Percentiles rank a stretch among this genome's conserved stretches.
Evolutionary conservation across 2,113 vertebrate species (phyloP).

Genomic region (Canis aureus): DNA sequence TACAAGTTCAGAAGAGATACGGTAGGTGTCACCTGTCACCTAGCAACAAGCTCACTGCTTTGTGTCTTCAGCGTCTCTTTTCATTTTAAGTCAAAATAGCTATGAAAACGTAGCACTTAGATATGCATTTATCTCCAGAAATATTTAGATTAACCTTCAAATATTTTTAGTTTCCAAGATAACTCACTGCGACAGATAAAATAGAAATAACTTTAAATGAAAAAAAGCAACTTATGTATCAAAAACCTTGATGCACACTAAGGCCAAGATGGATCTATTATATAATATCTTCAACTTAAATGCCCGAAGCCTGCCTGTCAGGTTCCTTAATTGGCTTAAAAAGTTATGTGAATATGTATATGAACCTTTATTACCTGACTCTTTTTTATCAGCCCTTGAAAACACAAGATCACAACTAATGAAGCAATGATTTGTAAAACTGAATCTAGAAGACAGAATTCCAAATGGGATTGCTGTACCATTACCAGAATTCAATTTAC

Average conservation of each 20-base stretch:
- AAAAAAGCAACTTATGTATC: neutral
- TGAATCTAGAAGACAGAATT: constrained; percentile 40
- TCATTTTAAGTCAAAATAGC: constrained; percentile 82
- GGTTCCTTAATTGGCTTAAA: neutral
- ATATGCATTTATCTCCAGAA: constrained; percentile 82
- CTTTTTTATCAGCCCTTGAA: neutral
- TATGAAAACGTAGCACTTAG: constrained; percentile 76
- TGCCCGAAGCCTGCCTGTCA: neutral
- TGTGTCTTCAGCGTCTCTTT: constrained; percentile 74
- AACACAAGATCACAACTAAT: constrained; percentile 49
- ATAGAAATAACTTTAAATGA: constrained; percentile 64
- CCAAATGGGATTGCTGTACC: neutral
- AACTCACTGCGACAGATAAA: constrained; percentile 46
- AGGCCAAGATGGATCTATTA: neutral
- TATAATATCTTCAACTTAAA: neutral
- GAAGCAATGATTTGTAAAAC: constrained; percentile 62
- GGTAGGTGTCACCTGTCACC: constrained; percentile 82
- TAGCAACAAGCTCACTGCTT: constrained; percentile 85
- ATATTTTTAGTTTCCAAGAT: constrained; percentile 78
- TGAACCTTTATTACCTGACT: constrained; percentile 48
- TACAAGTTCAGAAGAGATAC: constrained; percentile 79
- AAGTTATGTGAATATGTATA: constrained; percentile 46
- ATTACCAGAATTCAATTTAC: constrained; percentile 63
- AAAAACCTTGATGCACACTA: constrained; percentile 3
- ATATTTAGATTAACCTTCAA: constrained; percentile 82